phyloP scores from a whole-genome alignment of 1,140 invertebrate species.

The Myzus persicae region DNA sequence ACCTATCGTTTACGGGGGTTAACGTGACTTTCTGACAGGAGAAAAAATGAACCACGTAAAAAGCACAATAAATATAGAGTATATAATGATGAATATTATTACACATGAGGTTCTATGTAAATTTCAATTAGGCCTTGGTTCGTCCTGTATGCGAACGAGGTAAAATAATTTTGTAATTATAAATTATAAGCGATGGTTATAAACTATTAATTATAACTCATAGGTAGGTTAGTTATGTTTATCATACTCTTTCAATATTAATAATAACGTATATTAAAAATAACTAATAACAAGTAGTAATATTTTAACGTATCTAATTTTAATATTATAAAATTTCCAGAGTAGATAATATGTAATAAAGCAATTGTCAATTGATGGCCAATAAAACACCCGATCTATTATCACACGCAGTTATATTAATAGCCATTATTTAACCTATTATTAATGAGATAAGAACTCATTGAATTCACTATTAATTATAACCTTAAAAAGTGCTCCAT shows the following conservation, averaged over 20 bases:
- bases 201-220: too few species aligned
- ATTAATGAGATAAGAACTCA: too few species aligned
- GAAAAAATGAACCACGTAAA: not conserved
- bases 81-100: not conserved
- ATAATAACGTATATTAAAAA: not conserved
- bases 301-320: not conserved
- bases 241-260: too few species aligned
- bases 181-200: not conserved
- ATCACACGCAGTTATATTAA: too few species aligned
- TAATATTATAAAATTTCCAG: not conserved
- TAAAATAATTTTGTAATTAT: not conserved
- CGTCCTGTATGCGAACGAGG: not conserved
- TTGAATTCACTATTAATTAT: too few species aligned
- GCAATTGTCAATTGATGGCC: too few species aligned
- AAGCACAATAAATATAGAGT: not conserved
- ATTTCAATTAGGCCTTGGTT: not conserved
- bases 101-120: not conserved
- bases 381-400: too few species aligned
- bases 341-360: not conserved
- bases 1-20: constrained; percentile 33
- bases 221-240: too few species aligned
- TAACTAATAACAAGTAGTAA: not conserved
- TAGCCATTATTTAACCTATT: too few species aligned
- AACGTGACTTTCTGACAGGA: not conserved
- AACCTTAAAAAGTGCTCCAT: too few species aligned